A percentile compares a stretch with the other conserved stretches of the same genome.
These are phyloP conservation scores for Montipora foliosa DNA, from an alignment of 64 coral and sea anemone species.

Conservation along the genomic window DNA sequence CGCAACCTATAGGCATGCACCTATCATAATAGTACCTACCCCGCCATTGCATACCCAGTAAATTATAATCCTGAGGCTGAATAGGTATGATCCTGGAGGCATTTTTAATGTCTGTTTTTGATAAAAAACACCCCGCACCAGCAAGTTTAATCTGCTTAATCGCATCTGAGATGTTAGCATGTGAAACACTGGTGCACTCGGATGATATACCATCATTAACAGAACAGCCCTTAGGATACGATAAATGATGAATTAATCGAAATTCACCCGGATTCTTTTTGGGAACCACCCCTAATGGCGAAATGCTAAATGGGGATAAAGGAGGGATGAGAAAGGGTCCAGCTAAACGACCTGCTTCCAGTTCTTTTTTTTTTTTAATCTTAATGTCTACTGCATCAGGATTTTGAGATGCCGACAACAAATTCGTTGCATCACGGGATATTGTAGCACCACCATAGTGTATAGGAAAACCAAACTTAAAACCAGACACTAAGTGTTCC, in stretches of 20 bases:
- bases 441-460: background rate
- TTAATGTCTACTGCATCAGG: background rate
- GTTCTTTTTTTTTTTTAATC: background rate
- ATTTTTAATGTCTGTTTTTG: no score
- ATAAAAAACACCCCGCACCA: background rate
- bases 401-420: background rate
- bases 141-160: background rate
- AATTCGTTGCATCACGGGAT: background rate
- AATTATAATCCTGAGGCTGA: no score
- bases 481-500: background rate
- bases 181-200: background rate
- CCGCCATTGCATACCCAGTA: no score
- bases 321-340: background rate
- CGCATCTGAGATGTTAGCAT: background rate
- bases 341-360: conserved; percentile 18
- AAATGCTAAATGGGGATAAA: background rate
- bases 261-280: conserved; percentile 25
- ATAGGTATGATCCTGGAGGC: no score
- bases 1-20: no score
- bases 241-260: conserved; percentile 48
- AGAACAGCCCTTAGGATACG: conserved; percentile 11
- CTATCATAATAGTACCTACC: no score
- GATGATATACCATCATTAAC: conserved; percentile 39
- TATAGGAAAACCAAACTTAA: background rate
- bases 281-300: background rate